Conservation (phyloP, 2,888 invertebrate genomes). For the Apocheima hispidaria region DNA sequence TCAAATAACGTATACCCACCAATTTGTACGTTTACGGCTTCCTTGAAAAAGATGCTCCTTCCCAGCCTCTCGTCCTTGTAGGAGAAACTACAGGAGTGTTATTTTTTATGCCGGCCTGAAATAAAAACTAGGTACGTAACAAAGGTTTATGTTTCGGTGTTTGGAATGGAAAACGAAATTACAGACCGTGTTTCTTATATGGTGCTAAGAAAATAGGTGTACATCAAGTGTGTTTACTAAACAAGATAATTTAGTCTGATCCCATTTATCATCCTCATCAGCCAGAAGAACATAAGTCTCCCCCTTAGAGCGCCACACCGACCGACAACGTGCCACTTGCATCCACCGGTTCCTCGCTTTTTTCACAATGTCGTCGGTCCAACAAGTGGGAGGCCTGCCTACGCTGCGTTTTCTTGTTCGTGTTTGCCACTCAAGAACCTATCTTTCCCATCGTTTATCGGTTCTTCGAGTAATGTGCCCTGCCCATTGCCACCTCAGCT, state of each 20-base stretch:
- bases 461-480: too few species aligned
- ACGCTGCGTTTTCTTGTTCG: too few species aligned
- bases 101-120: slow-evolving; percentile 52
- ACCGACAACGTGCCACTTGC: too few species aligned
- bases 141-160: slow-evolving; percentile 51
- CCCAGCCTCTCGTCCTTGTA: slow-evolving; percentile 48
- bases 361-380: too few species aligned
- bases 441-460: too few species aligned
- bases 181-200: slow-evolving; percentile 40
- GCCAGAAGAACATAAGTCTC: too few species aligned
- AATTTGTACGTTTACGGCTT: slow-evolving; percentile 64
- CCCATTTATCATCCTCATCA: too few species aligned
- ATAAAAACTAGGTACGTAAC: slow-evolving; percentile 49
- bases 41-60: slow-evolving; percentile 57
- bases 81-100: slow-evolving; percentile 51
- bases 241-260: background rate
- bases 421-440: too few species aligned
- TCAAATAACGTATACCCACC: slow-evolving; percentile 42
- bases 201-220: slow-evolving; percentile 20
- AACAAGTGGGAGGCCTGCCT: too few species aligned
- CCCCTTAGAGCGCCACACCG: too few species aligned
- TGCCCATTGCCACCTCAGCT: too few species aligned
- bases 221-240: background rate
- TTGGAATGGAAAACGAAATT: slow-evolving; percentile 45
- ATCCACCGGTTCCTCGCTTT: too few species aligned